Conservation (phyloP, 2,113 vertebrate genomes). For the Physeter macrocephalus region DNA sequence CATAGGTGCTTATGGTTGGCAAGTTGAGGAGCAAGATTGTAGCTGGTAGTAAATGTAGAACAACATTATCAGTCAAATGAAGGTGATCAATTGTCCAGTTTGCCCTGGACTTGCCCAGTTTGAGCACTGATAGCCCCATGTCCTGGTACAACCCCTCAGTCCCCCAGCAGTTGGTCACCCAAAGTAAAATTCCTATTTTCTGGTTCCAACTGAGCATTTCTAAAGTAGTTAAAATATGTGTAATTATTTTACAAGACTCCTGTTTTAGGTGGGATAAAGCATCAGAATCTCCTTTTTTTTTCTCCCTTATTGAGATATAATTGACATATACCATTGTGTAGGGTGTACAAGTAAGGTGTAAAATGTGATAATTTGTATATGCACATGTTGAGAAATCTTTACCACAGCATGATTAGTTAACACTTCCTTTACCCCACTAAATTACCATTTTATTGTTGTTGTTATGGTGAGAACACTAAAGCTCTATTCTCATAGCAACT, state of each 20-base stretch:
- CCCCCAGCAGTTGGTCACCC: neutral
- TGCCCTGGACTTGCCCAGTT: neutral
- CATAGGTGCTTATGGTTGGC: neutral
- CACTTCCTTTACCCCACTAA: neutral
- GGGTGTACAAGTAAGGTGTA: neutral
- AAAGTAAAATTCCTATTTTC: neutral
- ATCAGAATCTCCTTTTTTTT: neutral
- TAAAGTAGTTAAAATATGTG: neutral
- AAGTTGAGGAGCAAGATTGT: neutral
- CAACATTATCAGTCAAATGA: neutral
- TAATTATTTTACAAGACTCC: neutral
- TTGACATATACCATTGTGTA: neutral
- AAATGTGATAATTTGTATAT: neutral
- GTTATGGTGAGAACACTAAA: neutral
- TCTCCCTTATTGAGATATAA: neutral
- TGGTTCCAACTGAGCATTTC: neutral
- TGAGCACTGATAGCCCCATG: neutral
- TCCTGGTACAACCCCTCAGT: neutral
- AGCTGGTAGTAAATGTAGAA: neutral
- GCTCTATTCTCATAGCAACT: neutral
- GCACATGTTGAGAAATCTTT: neutral
- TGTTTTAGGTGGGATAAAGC: neutral
- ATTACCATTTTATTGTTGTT: neutral
- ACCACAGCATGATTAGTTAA: neutral
- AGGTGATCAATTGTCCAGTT: neutral